Evolutionary conservation across 2,797 vertebrate species (phyloP), one percentile per base, ranked within the genome.

Genomic region (Phataginus tetradactyla): DNA sequence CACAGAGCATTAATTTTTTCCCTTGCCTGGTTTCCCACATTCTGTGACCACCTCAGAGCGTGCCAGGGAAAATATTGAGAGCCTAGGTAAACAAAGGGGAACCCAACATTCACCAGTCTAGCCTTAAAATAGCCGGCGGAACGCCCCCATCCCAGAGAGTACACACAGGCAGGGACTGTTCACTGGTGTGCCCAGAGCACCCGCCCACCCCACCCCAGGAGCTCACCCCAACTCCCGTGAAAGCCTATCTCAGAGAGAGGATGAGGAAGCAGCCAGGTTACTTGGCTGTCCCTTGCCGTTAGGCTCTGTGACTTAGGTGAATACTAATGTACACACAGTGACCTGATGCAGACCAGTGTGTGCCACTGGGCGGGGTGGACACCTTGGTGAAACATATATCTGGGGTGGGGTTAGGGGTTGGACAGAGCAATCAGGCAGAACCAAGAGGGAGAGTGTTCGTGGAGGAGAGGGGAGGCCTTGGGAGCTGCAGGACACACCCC

Each of bases 81-180:
- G 96, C 96, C 96, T 97, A 97, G 97, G 97, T 97, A 98, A 97
- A 97, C 77, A 89, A 84, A 97, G 97, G 97, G 97, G 97, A 97
- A 96, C 96, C 97, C 95, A 97, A 64, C 91, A 87, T 96, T 95
- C 96, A 86, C 97, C 95, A 97, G 92, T 85, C 97, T 95, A 95
- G 83, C 86, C 97, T 97, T 97, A 97, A 97, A 98, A 98, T 97
- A 97, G 96, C 89, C 27, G 0, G 42, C 0, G 45, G 51, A 93
- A 95, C 59, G 49, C 95, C 97, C 97, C 97, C 85, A 61, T 77
- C 95, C 90, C 88, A 45, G 72, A 84, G 86, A 89, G 96, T 55
- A 96, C 96, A 96, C 96, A 97, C 91, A 95, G 93, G 80, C 86
- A 1, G 45, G 55, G 71, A 96, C 96, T 97, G 66, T 74, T 69